These are phyloP conservation scores for Nerophis ophidion DNA, from an alignment of 2,113 vertebrate species.

Conservation along the genomic window DNA sequence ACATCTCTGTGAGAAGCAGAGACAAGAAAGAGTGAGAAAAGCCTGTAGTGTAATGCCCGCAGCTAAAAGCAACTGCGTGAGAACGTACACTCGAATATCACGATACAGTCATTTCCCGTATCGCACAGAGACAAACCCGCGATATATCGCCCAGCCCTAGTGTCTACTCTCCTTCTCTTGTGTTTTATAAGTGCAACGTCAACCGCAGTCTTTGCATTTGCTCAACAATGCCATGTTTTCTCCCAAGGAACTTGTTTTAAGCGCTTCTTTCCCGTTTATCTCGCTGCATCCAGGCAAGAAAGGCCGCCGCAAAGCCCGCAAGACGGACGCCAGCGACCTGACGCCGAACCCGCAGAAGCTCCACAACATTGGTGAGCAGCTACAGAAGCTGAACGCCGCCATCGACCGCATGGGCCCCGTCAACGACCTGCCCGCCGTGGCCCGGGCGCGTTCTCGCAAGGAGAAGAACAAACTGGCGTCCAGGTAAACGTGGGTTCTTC, in stretches of 20 bases:
- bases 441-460: constrained; percentile 68
- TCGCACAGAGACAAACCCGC: too few species aligned
- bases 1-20: too few species aligned
- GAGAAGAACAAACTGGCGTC: constrained; percentile 76
- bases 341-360: constrained; percentile 73
- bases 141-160: too few species aligned
- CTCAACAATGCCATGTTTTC: too few species aligned
- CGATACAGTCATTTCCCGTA: too few species aligned
- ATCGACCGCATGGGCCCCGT: constrained; percentile 72
- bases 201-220: too few species aligned
- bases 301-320: constrained; percentile 68
- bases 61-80: too few species aligned
- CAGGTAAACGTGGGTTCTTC: constrained; percentile 44
- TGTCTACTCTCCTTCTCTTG: too few species aligned
- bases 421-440: constrained; percentile 67
- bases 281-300: constrained; percentile 58
- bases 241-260: not conserved
- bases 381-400: constrained; percentile 70
- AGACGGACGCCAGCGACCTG: constrained; percentile 72
- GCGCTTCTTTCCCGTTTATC: not conserved
- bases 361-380: constrained; percentile 71
- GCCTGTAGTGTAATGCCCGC: too few species aligned
- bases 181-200: too few species aligned
- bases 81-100: too few species aligned
- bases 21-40: too few species aligned